Evolutionary conservation across 1,140 invertebrate species (phyloP).

Genomic region (Globodera rostochiensis): DNA sequence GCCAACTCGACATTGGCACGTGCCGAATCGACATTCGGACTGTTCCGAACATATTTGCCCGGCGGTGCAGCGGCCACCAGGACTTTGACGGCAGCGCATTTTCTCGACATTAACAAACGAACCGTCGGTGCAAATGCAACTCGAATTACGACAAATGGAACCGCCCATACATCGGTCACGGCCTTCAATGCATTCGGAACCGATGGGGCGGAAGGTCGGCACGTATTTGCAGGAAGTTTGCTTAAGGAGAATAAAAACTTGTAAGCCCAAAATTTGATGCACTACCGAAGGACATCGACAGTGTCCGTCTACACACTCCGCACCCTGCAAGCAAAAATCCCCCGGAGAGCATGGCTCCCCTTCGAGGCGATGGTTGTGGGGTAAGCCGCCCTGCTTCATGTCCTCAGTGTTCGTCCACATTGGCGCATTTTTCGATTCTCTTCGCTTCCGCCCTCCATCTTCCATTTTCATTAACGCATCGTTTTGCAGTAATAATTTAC

Average conservation of each 20-base stretch:
- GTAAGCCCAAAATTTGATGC: slow-evolving; percentile 23
- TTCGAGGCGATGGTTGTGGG: slow-evolving; percentile 27
- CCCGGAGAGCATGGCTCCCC: slow-evolving; percentile 41
- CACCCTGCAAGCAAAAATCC: slow-evolving; percentile 48
- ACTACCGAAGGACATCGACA: slow-evolving; percentile 39
- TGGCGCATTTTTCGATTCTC: not conserved
- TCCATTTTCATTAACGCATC: not conserved
- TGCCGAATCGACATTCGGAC: slow-evolving; percentile 36
- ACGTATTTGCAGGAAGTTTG: slow-evolving; percentile 9
- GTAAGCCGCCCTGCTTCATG: slow-evolving; percentile 6
- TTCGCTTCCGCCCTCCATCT: not conserved
- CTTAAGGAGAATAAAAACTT: not conserved
- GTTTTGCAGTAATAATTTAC: not conserved
- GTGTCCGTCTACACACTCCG: slow-evolving; percentile 34
- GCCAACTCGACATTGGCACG: slow-evolving; percentile 41
- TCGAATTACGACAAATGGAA: slow-evolving; percentile 40
- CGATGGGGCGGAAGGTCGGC: slow-evolving; percentile 41
- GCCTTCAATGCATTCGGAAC: slow-evolving; percentile 21
- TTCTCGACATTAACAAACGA: slow-evolving; percentile 23
- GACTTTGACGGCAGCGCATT: slow-evolving; percentile 39
- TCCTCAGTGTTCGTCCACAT: not conserved
- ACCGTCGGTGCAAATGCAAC: slow-evolving; percentile 45
- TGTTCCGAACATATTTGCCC: slow-evolving; percentile 45
- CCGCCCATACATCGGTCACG: slow-evolving; percentile 43
- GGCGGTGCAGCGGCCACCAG: slow-evolving; percentile 40